phyloP scores from a whole-genome alignment of 2,113 vertebrate species.

The Labeo rohita region DNA sequence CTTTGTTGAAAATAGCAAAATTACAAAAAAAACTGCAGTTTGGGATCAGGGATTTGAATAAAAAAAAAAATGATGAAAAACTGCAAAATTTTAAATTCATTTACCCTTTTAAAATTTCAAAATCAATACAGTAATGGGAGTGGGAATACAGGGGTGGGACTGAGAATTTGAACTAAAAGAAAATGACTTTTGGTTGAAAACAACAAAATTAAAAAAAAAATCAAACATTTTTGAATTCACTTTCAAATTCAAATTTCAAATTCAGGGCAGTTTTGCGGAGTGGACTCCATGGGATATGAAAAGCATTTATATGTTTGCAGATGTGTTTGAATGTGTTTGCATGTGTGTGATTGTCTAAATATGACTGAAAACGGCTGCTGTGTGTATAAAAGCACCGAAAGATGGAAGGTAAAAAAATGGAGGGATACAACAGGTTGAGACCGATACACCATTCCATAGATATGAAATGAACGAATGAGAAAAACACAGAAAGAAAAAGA shows the following conservation, averaged over 20 bases:
- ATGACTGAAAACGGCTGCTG: not conserved
- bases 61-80: too few relatives aligned
- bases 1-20: too few relatives aligned
- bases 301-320: slow-evolving; percentile 8
- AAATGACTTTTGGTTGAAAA: too few relatives aligned
- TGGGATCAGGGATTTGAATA: too few relatives aligned
- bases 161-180: too few relatives aligned
- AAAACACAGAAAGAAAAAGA: slow-evolving; percentile 61
- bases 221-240: not conserved
- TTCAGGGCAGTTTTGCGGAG: slow-evolving; percentile 66
- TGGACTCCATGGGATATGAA: slow-evolving; percentile 73
- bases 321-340: slow-evolving; percentile 44
- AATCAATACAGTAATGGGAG: too few relatives aligned
- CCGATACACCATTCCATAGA: slow-evolving; percentile 33
- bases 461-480: slow-evolving; percentile 28
- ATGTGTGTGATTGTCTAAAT: not conserved
- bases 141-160: too few relatives aligned
- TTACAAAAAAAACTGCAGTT: too few relatives aligned
- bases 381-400: slow-evolving; percentile 22
- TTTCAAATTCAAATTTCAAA: slow-evolving; percentile 14
- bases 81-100: too few relatives aligned
- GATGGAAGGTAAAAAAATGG: slow-evolving; percentile 13
- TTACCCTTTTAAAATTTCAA: too few relatives aligned
- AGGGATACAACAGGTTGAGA: slow-evolving; percentile 29
- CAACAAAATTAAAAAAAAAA: not conserved